Conservation (phyloP, 1,140 invertebrate species). For the Drosophila pseudoananassae region DNA sequence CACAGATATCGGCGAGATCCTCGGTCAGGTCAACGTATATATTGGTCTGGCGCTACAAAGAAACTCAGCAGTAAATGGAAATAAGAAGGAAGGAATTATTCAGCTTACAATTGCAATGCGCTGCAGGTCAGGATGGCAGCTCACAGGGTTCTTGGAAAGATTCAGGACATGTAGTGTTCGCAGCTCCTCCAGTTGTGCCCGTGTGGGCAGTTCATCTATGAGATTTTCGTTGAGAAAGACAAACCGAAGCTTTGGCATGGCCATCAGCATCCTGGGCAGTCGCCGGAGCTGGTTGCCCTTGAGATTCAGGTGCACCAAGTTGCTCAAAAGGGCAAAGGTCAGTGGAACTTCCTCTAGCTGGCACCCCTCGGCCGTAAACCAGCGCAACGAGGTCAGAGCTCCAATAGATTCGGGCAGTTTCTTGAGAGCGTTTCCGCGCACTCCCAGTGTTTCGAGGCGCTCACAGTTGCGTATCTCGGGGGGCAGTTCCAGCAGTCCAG, state of each 20-base stretch:
- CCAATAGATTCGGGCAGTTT: slow-evolving; percentile 85
- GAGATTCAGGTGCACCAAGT: slow-evolving; percentile 86
- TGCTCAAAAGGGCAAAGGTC: slow-evolving; percentile 84
- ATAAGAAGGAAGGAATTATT: background rate
- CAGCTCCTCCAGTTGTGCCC: slow-evolving; percentile 75
- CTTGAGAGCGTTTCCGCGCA: slow-evolving; percentile 86
- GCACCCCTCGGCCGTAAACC: slow-evolving; percentile 87
- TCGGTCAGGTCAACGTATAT: slow-evolving; percentile 51
- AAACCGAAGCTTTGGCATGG: slow-evolving; percentile 85
- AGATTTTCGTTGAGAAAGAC: slow-evolving; percentile 86
- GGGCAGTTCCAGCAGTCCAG: slow-evolving; percentile 86
- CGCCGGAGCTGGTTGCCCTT: slow-evolving; percentile 85
- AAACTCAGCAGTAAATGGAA: background rate
- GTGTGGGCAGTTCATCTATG: slow-evolving; percentile 66
- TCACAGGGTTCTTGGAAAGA: slow-evolving; percentile 85
- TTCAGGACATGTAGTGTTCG: slow-evolving; percentile 85
- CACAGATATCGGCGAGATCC: slow-evolving; percentile 10
- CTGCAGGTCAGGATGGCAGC: slow-evolving; percentile 51
- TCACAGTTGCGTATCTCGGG: slow-evolving; percentile 88
- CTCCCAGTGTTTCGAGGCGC: slow-evolving; percentile 89
- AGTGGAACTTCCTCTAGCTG: slow-evolving; percentile 85
- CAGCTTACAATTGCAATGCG: slow-evolving; percentile 45
- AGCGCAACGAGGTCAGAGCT: slow-evolving; percentile 85
- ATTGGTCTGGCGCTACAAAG: slow-evolving; percentile 48
- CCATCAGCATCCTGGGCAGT: slow-evolving; percentile 85